Evolutionary conservation across 2,888 invertebrate species (phyloP).

Genomic region (Sphinx pinastri): DNA sequence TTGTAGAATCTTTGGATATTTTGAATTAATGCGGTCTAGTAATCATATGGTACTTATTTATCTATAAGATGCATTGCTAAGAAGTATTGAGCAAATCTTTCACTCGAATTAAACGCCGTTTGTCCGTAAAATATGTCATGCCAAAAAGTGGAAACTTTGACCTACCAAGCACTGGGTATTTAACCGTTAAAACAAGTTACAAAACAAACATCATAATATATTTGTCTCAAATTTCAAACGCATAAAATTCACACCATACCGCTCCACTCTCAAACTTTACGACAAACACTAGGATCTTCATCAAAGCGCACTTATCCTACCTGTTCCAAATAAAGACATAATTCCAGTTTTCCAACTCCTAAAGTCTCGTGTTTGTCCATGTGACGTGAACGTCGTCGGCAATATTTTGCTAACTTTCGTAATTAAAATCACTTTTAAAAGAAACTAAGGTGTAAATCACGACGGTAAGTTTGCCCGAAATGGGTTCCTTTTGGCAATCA

Average conservation of each 20-base stretch:
- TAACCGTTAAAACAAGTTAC: not conserved
- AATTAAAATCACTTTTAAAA: conserved; percentile 28
- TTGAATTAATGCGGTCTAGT: too few relatives aligned
- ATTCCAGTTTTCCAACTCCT: conserved; percentile 2
- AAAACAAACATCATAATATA: not conserved
- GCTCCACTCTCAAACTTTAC: conserved; percentile 3
- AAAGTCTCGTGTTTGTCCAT: not conserved
- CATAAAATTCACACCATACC: not conserved
- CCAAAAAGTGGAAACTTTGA: too few relatives aligned
- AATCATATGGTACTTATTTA: too few relatives aligned
- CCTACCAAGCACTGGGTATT: not conserved
- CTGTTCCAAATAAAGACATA: not conserved
- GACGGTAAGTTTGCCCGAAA: conserved; percentile 8
- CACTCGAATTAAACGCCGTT: not conserved
- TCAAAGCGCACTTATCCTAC: conserved; percentile 4
- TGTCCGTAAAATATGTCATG: not conserved
- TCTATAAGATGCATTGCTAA: too few relatives aligned
- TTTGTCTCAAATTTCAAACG: not conserved
- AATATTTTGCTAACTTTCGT: conserved; percentile 20
- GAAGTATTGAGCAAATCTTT: too few relatives aligned
- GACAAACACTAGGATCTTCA: conserved; percentile 4
- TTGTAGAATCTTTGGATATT: too few relatives aligned
- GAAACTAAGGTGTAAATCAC: conserved; percentile 15
- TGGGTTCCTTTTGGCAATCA: conserved; percentile 21
- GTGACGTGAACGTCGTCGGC: conserved; percentile 10